Evolutionary conservation across 2,888 invertebrate genomes (phyloP), one percentile per base, ranked within the genome.

Genomic region (Rhaphigaster nebulosa): DNA sequence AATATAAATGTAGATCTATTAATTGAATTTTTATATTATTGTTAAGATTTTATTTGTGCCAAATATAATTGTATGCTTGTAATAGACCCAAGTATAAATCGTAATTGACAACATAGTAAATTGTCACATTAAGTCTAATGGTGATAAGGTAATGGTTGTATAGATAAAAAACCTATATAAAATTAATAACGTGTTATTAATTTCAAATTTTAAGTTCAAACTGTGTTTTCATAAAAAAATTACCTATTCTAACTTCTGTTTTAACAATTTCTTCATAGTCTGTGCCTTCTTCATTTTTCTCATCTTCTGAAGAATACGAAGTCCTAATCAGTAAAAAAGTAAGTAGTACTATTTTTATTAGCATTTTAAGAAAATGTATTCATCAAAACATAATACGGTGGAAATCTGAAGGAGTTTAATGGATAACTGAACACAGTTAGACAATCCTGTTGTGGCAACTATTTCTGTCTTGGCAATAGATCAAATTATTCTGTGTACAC

Each of bases 401-500:
- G 52, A 84, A 84, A 50, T 84, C 3, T 84, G 0, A 45, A n/a
- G 15, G 12, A 45, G 13, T 84, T 45, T n/a, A n/a, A n/a, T 84
- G 13, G 84, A 84, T n/a, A 84, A 45, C 45, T 45, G 20, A 45
- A 84, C 41, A n/a, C n/a, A 45, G 41, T 23, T 41, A 26, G 38
- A 18, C 38, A 12, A 26, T 26, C 23, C 8, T 84, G 41, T 41
- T 84, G 26, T 84, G 84, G 45, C n/a, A 50, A 2, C 84, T 84
- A 84, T 84, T 84, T 45, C n/a, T 84, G 84, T 45, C 84, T 84
- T 84, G 84, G 84, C 84, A 84, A 84, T 50, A 18, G 84, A 26
- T 45, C 84, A 84, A 84, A 84, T 50, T 84, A 13, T 50, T 13
- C n/a, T 84, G 45, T n/a, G 3, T 45, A 84, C 45, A 26, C 38